Base-by-base conservation (phyloP, 2,888 invertebrate species). In the Amblyjoppa fuscipennis region DNA sequence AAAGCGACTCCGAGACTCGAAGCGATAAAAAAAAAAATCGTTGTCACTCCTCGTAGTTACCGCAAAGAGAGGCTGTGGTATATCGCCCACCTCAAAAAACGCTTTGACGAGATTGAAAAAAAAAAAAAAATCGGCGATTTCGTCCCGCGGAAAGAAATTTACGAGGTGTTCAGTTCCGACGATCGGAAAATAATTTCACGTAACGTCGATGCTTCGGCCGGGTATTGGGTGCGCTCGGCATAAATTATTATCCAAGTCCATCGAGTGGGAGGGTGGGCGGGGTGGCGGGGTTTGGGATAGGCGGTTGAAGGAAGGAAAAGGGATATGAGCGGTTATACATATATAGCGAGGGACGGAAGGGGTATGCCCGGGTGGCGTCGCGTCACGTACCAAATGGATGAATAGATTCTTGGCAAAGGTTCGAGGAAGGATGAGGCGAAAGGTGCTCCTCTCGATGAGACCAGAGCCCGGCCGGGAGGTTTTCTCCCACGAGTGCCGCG, bases 401-500 rank as follows among this genome's bases (percentile, higher is more conserved):
- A 83, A 83, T 79, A 83, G 78, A 83, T 83, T 79, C 83, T 83
- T 83, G 78, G 83, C 83, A 78, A 79, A 56, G 70, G 79, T 56
- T 34, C 53, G 28, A 49, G 51, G 49, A n/a, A 53, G 51, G 64
- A 71, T 66, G 71, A 64, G 71, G 51, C 71, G 71, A 51, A 79
- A 79, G 69, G 69, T 64, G 79, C 53, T 53, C 9, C 73, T 68
- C 78, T 13, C 83, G 56, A 73, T 71, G 66, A 53, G 49, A 59
- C 68, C 68, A 66, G 49, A 71, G 34, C 53, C 75, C 41, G 56
- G 45, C 11, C 66, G 64, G 41, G 38, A 25, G 31, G 56, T 59
- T 69, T 66, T 68, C 81, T 69, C 73, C 31, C 45, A 68, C 59
- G 59, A 59, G 25, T 13, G 25, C 31, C 41, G 59, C n/a, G 56